Percentiles rank a stretch among this genome's conserved stretches.
Evolutionary conservation across 1,140 invertebrate species (phyloP).

Genomic region (Drosophila oshimai): DNA sequence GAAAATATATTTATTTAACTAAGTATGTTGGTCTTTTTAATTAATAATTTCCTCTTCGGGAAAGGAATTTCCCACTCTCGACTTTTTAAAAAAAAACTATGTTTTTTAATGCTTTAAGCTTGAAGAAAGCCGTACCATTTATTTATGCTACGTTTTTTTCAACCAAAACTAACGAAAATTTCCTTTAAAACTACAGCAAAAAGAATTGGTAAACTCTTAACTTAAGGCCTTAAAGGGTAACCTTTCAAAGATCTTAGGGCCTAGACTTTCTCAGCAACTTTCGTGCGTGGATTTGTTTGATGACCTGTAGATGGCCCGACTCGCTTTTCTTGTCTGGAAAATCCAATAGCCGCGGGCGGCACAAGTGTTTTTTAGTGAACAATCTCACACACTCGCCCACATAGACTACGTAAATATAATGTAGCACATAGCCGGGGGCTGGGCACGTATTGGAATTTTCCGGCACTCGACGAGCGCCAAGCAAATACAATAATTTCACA

Average conservation of each 20-base stretch:
- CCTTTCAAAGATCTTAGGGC: neutral
- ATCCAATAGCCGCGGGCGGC: conserved; percentile 44
- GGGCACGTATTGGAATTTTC: conserved; percentile 44
- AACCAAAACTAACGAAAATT: too few species aligned
- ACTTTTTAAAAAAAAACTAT: too few species aligned
- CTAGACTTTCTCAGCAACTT: neutral
- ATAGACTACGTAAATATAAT: conserved; percentile 29
- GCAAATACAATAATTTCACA: conserved; percentile 74
- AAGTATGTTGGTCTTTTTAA: too few species aligned
- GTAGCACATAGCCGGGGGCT: conserved; percentile 20
- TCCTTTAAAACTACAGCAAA: too few species aligned
- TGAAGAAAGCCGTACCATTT: too few species aligned
- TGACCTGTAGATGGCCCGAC: conserved; percentile 25
- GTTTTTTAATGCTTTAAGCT: too few species aligned
- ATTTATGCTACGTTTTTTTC: too few species aligned
- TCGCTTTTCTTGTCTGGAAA: conserved; percentile 17
- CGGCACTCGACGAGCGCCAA: conserved; percentile 7
- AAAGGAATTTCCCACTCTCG: too few species aligned
- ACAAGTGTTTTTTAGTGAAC: conserved; percentile 58
- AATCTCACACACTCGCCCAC: conserved; percentile 9
- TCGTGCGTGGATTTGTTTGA: conserved; percentile 24
- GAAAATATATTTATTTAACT: too few species aligned
- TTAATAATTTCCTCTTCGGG: too few species aligned
- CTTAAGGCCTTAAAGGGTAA: neutral
- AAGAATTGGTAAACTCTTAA: neutral